A percentile compares a stretch with the other conserved stretches of the same genome.
These are phyloP conservation scores for Hetaerina titia DNA, from an alignment of 2,888 invertebrate genomes.

Conservation along the genomic window DNA sequence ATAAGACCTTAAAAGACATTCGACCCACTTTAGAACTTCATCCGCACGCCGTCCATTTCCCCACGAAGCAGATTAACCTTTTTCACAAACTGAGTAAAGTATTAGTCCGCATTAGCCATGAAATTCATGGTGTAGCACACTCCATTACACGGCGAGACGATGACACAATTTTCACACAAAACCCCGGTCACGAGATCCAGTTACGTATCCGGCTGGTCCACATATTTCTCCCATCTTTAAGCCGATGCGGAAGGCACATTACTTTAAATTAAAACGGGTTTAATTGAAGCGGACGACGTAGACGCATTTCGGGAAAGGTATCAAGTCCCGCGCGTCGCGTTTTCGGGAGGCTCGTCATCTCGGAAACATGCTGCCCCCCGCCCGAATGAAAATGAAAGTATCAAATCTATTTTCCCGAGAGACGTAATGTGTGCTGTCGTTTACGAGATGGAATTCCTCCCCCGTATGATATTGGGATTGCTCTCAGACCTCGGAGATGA, in stretches of 20 bases:
- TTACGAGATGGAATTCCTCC: conserved; percentile 20
- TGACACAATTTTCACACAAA: background rate
- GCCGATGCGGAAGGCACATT: background rate
- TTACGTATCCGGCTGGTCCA: background rate
- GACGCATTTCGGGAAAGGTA: background rate
- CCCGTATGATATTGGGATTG: background rate
- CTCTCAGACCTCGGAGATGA: background rate
- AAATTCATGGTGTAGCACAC: background rate
- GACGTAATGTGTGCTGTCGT: background rate
- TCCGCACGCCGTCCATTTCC: too few relatives aligned
- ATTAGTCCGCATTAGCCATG: background rate
- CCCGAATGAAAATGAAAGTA: conserved; percentile 13
- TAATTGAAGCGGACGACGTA: background rate
- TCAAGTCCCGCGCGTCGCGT: background rate
- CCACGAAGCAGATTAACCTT: background rate
- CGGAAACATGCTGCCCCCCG: background rate
- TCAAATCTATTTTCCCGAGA: background rate
- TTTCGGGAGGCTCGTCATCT: background rate
- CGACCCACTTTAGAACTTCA: too few relatives aligned
- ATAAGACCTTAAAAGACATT: too few relatives aligned
- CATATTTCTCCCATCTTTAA: background rate
- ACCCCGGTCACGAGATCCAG: background rate
- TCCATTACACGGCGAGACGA: background rate
- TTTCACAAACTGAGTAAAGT: background rate
- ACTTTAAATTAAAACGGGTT: background rate